A percentile compares a stretch with the other conserved stretches of the same genome.
These are phyloP conservation scores for Paguma larvata DNA, from an alignment of 2,797 vertebrate genomes.

Conservation along the genomic window DNA sequence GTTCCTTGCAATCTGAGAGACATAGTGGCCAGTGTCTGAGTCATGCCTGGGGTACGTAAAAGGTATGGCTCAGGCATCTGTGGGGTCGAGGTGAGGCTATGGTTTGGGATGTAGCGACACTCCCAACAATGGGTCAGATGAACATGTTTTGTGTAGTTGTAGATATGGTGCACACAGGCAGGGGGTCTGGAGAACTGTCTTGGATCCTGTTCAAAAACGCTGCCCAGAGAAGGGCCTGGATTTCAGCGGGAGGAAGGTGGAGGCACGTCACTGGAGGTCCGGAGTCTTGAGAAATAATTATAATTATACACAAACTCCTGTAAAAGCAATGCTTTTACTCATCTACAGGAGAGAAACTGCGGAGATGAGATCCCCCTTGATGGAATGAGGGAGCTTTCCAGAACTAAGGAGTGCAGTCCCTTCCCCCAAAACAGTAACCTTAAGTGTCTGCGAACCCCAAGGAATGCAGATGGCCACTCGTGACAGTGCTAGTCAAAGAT, in stretches of 20 bases:
- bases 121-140: background rate
- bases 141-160: background rate
- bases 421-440: background rate
- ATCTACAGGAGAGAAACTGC: background rate
- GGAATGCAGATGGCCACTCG: background rate
- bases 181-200: background rate
- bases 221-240: background rate
- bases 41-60: background rate
- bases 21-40: background rate
- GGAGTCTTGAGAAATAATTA: background rate
- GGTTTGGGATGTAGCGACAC: background rate
- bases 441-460: background rate
- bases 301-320: background rate
- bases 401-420: background rate
- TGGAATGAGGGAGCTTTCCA: background rate
- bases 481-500: background rate
- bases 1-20: background rate
- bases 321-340: background rate
- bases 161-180: background rate
- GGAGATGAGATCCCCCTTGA: background rate
- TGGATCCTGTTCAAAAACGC: background rate
- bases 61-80: background rate
- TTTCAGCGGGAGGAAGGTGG: background rate
- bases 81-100: background rate
- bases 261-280: background rate